A percentile compares a stretch with the other conserved stretches of the same genome.
phyloP scores from a whole-genome alignment of 1,140 invertebrate genomes.

The Calephelis nemesis region DNA sequence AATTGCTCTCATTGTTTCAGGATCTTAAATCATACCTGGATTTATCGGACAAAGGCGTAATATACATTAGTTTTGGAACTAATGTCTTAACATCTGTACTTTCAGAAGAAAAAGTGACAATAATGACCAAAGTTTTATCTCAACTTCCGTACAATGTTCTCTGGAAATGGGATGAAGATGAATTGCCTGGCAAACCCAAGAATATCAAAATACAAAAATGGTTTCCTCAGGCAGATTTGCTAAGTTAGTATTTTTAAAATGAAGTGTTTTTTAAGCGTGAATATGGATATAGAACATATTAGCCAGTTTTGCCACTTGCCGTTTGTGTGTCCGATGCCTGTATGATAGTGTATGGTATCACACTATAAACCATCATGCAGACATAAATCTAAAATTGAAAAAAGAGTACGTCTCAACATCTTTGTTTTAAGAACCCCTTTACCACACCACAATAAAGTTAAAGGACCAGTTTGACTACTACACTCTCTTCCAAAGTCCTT shows the following conservation, averaged over 20 bases:
- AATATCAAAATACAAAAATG: conserved; percentile 68
- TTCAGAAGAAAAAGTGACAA: conserved; percentile 47
- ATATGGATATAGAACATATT: not conserved
- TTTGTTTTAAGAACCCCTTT: no score
- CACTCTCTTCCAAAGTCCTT: no score
- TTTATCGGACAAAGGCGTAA: conserved; percentile 45
- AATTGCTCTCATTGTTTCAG: conserved; percentile 28
- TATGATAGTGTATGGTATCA: no score
- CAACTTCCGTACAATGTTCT: conserved; percentile 68
- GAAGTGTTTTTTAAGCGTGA: not conserved
- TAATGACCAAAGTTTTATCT: conserved; percentile 66
- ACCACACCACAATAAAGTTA: no score
- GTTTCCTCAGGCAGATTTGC: conserved; percentile 64
- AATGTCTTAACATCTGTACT: conserved; percentile 65
- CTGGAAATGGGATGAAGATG: conserved; percentile 75
- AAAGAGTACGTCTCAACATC: no score
- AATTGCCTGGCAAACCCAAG: conserved; percentile 32
- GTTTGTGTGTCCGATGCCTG: no score
- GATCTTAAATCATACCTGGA: conserved; percentile 44
- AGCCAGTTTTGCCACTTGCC: no score
- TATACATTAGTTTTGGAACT: conserved; percentile 79
- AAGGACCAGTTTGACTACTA: no score
- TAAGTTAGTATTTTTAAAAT: conserved; percentile 22
- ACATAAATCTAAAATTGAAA: no score
- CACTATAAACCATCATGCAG: no score